Conservation (phyloP, 2,888 invertebrate genomes). For the Euplexia lucipara region DNA sequence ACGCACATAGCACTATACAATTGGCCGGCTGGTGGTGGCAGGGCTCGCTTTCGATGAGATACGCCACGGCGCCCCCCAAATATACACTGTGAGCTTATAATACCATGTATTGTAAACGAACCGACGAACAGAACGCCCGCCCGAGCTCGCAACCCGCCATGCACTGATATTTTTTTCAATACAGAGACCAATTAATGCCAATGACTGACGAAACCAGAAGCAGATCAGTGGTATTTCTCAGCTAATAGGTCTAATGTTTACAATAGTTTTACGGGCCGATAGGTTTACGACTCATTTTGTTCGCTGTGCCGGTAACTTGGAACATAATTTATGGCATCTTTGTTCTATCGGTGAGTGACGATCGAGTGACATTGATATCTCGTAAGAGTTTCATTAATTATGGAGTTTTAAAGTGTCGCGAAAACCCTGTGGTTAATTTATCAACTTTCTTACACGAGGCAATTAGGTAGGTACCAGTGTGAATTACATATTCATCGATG, state of each 20-base stretch:
- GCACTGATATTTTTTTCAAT: slow-evolving; percentile 85
- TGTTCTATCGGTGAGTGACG: slow-evolving; percentile 27
- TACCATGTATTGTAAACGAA: slow-evolving; percentile 64
- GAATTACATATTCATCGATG: too few relatives aligned
- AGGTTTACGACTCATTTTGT: slow-evolving; percentile 62
- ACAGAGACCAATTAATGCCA: slow-evolving; percentile 85
- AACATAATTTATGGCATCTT: slow-evolving; percentile 45
- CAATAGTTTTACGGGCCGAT: slow-evolving; percentile 64
- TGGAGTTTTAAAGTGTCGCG: slow-evolving; percentile 5
- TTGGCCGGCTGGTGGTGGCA: slow-evolving; percentile 74
- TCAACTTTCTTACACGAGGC: too few relatives aligned
- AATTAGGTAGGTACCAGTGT: too few relatives aligned
- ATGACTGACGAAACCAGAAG: slow-evolving; percentile 85
- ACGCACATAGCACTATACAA: slow-evolving; percentile 83
- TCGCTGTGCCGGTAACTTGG: slow-evolving; percentile 27
- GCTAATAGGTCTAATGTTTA: slow-evolving; percentile 76
- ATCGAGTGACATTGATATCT: slow-evolving; percentile 39
- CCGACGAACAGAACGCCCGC: slow-evolving; percentile 58
- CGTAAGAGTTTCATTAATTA: slow-evolving; percentile 12
- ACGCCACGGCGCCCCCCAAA: slow-evolving; percentile 77
- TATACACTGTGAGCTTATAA: slow-evolving; percentile 73
- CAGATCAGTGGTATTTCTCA: slow-evolving; percentile 79
- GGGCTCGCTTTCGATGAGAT: slow-evolving; percentile 70
- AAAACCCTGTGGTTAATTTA: too few relatives aligned
- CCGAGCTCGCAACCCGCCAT: slow-evolving; percentile 73